These are phyloP conservation scores for Parus major DNA, from an alignment of 2,113 vertebrate genomes.

Conservation along the genomic window DNA sequence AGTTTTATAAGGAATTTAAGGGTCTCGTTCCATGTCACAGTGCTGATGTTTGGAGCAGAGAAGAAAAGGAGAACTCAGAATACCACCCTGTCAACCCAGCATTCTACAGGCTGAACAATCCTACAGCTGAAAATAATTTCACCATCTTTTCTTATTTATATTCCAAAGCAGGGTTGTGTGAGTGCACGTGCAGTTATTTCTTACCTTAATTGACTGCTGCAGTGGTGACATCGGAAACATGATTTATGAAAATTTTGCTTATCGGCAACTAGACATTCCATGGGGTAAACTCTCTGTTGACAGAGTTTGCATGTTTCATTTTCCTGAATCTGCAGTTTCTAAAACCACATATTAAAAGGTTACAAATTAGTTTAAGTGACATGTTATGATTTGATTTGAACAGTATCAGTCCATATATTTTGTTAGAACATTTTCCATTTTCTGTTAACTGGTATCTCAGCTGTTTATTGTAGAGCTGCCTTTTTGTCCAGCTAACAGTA, in stretches of 20 bases:
- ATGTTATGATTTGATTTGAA: neutral
- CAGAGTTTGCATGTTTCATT: conserved; percentile 89
- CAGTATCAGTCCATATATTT: neutral
- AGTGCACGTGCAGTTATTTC: neutral
- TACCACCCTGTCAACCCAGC: neutral
- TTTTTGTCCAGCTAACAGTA: neutral
- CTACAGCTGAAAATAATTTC: neutral
- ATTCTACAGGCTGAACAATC: neutral
- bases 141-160: neutral
- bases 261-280: conserved; percentile 93
- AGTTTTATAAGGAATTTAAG: neutral
- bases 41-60: neutral
- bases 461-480: neutral
- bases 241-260: conserved; percentile 96
- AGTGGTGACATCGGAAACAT: conserved; percentile 95
- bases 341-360: conserved; percentile 50
- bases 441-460: neutral
- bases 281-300: conserved; percentile 91
- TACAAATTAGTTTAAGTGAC: neutral
- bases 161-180: neutral
- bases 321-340: conserved; percentile 87
- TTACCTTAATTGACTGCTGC: conserved; percentile 92
- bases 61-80: neutral
- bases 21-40: neutral
- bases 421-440: neutral